These are phyloP conservation scores for Axinella damicornis DNA, from an alignment of 37 sponge, comb jelly and placozoan genomes.

Conservation along the genomic window DNA sequence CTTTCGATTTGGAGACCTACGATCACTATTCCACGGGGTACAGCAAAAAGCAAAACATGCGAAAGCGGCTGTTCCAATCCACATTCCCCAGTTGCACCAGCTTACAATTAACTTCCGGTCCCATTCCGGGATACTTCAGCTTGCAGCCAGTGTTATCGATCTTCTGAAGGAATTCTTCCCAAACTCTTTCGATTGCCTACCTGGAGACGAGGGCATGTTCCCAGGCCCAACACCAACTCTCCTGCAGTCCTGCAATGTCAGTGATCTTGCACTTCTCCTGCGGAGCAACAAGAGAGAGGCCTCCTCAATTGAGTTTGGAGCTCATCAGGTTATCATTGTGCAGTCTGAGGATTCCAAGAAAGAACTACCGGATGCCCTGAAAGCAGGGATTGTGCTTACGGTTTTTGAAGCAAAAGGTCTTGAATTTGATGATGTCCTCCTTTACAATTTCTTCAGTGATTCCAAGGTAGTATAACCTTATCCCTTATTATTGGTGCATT, in stretches of 20 bases:
- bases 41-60: neutral
- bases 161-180: conserved; percentile 57
- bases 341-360: conserved; percentile 50
- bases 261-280: conserved; percentile 16
- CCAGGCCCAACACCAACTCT: conserved; percentile 67
- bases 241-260: conserved; percentile 5
- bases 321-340: conserved; percentile 78
- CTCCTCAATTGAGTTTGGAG: conserved; percentile 82
- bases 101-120: conserved; percentile 69
- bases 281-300: conserved; percentile 27
- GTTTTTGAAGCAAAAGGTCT: conserved; percentile 83
- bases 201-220: conserved; percentile 27
- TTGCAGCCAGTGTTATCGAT: conserved; percentile 68
- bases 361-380: neutral
- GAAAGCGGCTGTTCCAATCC: too few relatives aligned
- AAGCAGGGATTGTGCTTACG: conserved; percentile 50
- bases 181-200: conserved; percentile 63
- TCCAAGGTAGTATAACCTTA: conserved; percentile 66
- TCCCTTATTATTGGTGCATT: neutral
- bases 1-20: conserved; percentile 80
- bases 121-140: conserved; percentile 73
- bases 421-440: conserved; percentile 88
- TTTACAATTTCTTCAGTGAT: conserved; percentile 86
- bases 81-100: neutral
- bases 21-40: conserved; percentile 48